Evolutionary conservation across 2,888 invertebrate species (phyloP).

Genomic region (Listrodromus nycthemerus): DNA sequence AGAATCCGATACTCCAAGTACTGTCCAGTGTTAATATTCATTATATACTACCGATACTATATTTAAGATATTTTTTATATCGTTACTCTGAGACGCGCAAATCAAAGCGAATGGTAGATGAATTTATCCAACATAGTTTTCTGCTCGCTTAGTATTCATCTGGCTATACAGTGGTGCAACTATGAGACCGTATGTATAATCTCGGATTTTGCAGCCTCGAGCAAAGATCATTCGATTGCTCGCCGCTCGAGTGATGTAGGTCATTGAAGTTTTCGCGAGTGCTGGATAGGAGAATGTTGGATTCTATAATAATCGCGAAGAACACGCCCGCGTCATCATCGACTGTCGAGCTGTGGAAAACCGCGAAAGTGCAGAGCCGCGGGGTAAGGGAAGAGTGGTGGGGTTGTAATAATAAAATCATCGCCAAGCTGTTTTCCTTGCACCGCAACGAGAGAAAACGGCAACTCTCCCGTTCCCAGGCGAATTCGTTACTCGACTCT

Average conservation of each 20-base stretch:
- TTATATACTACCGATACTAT: background rate
- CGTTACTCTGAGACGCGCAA: background rate
- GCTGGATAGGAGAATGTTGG: background rate
- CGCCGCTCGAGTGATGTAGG: slow-evolving; percentile 43
- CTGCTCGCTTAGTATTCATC: background rate
- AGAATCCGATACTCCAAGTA: too few species aligned
- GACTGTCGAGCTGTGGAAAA: background rate
- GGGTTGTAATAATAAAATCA: slow-evolving; percentile 16
- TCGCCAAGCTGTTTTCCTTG: slow-evolving; percentile 26
- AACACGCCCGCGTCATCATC: background rate
- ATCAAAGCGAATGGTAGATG: background rate
- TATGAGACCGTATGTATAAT: slow-evolving; percentile 17
- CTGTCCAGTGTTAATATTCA: background rate
- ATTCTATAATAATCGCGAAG: slow-evolving; percentile 47
- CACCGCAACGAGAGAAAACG: background rate
- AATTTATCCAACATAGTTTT: background rate
- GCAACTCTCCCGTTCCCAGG: background rate
- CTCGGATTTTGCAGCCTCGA: slow-evolving; percentile 56
- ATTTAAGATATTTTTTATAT: background rate
- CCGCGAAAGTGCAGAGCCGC: background rate
- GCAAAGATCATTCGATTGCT: slow-evolving; percentile 57
- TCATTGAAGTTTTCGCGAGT: slow-evolving; percentile 55
- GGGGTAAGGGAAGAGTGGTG: background rate
- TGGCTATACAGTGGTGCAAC: background rate
- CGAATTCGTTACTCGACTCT: background rate